Evolutionary conservation across 2,888 invertebrate genomes (phyloP).

Genomic region (Agrotis exclamationis): DNA sequence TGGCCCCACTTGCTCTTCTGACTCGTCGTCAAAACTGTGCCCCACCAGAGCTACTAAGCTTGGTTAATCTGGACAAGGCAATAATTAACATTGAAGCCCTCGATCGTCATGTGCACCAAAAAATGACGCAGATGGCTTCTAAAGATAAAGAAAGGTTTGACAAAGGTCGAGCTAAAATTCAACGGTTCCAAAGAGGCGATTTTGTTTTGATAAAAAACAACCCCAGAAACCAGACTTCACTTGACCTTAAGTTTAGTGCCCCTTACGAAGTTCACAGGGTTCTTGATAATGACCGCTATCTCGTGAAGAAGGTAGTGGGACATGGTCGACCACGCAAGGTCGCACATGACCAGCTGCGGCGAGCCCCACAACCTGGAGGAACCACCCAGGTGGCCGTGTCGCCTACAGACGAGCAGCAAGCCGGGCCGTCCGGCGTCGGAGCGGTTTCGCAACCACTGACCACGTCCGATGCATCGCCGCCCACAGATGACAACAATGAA

Average conservation of each 20-base stretch:
- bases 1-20: conserved; percentile 23
- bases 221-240: conserved; percentile 39
- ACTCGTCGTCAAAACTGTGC: conserved; percentile 31
- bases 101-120: conserved; percentile 22
- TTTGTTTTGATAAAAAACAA: conserved; percentile 41
- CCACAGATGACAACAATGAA: conserved; percentile 7
- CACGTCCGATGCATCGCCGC: not conserved
- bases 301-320: conserved; percentile 1
- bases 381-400: conserved; percentile 9
- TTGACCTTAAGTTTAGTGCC: conserved; percentile 41
- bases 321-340: conserved; percentile 19
- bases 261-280: conserved; percentile 23
- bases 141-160: conserved; percentile 25
- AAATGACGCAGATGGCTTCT: conserved; percentile 15
- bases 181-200: conserved; percentile 25
- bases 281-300: conserved; percentile 29
- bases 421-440: conserved; percentile 4
- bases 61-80: conserved; percentile 33
- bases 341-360: conserved; percentile 24
- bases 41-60: conserved; percentile 29
- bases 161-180: conserved; percentile 22
- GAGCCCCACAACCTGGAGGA: conserved; percentile 9
- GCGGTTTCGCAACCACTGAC: not conserved
- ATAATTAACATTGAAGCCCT: conserved; percentile 11
- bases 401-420: conserved; percentile 7